Evolutionary conservation across 2,113 vertebrate genomes (phyloP), one percentile per base, ranked within the genome.

Genomic region (Pterocles burchelli): DNA sequence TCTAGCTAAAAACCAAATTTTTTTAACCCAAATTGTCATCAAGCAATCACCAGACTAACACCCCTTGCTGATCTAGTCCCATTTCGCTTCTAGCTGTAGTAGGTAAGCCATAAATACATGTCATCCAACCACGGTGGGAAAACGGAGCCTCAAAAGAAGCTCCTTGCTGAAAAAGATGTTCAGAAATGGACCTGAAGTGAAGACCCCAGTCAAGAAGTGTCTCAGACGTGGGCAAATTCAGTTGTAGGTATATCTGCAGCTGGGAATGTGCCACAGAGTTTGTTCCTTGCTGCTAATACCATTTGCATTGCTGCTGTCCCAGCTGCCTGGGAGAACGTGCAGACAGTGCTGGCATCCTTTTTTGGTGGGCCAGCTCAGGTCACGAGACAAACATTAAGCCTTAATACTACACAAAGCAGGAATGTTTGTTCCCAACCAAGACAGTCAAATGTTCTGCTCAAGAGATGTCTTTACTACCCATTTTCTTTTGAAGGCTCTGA

Each of bases 371-470:
- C 49, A 75, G 34, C 62, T 89, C 29, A 6, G 22, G 29, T 11
- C 24, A 36, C 0, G 0, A 34, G 41, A 28, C 22, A 49, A 26
- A 24, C 10, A 33, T 13, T 68, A 34, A 94, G 5, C 36, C 26
- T 75, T 43, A 81, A 5, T 28, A 41, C 31, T 6, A 43, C 4
- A 9, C 8, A 48, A 45, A 63, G 18, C 46, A 81, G 28, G 24
- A 57, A 18, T 36, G 13, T 28, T 66, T 62, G 29, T 29, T 63
- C 26, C 85, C 16, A 65, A 11, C 16, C 22, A 43, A 12, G 54
- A 34, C 11, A 57, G 36, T 61, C 68, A 73, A 19, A 68, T 41
- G n/a, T 43, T 45, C 36, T 24, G 33, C 52, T 51, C 12, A 9
- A 75, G 63, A 24, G 67, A 15, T 22, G 36, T 2, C 43, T 72